Percentiles rank a stretch among this genome's conserved stretches.
Evolutionary conservation across 2,113 vertebrate genomes (phyloP).

Genomic region (Lophochroa leadbeateri): DNA sequence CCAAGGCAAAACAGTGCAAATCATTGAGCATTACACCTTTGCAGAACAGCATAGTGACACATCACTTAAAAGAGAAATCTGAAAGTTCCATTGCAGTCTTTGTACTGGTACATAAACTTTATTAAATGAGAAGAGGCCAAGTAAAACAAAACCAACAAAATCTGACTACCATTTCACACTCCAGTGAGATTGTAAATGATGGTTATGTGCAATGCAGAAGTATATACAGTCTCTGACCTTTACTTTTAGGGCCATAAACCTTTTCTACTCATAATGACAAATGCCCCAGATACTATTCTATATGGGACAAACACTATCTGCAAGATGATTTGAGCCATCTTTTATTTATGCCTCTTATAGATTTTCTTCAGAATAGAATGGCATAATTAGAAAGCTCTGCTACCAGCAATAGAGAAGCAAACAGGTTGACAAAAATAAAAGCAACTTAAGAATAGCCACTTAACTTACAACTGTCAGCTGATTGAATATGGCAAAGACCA

Average conservation of each 20-base stretch:
- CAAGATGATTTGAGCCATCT: background rate
- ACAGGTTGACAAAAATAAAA: background rate
- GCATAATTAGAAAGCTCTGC: background rate
- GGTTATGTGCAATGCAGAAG: background rate
- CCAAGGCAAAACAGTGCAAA: background rate
- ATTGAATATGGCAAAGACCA: background rate
- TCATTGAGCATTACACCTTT: background rate
- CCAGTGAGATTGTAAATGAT: conserved; percentile 15
- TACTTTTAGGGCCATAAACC: conserved; percentile 18
- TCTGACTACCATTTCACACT: background rate
- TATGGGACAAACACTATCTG: background rate
- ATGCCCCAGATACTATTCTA: background rate
- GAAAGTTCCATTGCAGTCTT: background rate
- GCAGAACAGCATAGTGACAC: background rate
- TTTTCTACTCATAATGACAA: conserved; percentile 15
- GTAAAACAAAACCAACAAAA: conserved; percentile 2
- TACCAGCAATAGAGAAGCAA: background rate
- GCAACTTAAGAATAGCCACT: background rate
- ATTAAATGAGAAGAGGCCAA: conserved; percentile 43
- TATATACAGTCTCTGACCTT: background rate
- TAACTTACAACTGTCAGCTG: background rate
- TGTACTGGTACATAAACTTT: background rate
- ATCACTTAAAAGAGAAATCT: background rate
- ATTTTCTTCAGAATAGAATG: background rate
- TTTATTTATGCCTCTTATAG: background rate